Base-by-base conservation (phyloP, 2,113 vertebrate genomes). In the Neolamprologus variostigma region DNA sequence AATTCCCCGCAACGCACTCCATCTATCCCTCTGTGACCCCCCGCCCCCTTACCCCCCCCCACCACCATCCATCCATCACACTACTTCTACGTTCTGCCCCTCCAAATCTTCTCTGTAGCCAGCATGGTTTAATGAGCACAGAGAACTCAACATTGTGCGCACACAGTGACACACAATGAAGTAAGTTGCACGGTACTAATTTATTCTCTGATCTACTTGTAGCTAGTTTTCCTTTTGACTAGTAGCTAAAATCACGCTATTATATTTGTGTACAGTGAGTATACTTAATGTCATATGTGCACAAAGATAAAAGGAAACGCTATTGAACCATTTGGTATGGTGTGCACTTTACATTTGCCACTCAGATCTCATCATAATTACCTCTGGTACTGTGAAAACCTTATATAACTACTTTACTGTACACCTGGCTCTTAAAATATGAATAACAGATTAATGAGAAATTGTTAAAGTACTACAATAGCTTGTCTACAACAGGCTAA, bases 1-100 rank as follows among this genome's bases (percentile, higher is more conserved):
- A 94, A 96, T 94, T 91, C 84, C 81, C 63, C 81, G 21, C 85
- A 63, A 87, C 90, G 79, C 92, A 80, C 89, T 83, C 83, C 80
- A 85, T 89, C 81, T 57, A 91, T 87, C 76, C 88, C 87, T 91
- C 81, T 92, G 90, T 93, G 81, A 87, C 55, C 81, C 55, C 2
- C 1, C 2, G 4, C 59, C 23, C 1, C 45, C 1, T 0, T 2
- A 2, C 16, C 10, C 1, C 11, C 50, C 73, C 16, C 40, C 9
- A 3, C 6, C 16, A 21, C 73, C 23, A 40, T 80, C 79, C 45
- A 54, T 84, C 79, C 87, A 80, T 89, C 80, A 57, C 40, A 78
- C 82, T 53, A 26, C 68, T 79, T 63, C 81, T 55, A 68, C 59
- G 68, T 50, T 71, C 80, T 85, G 10, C 66, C 45, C 31, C 23